Percentiles rank a stretch among this genome's conserved stretches.
Conservation (phyloP, 1,140 invertebrate species). For the Zophobas morio region DNA sequence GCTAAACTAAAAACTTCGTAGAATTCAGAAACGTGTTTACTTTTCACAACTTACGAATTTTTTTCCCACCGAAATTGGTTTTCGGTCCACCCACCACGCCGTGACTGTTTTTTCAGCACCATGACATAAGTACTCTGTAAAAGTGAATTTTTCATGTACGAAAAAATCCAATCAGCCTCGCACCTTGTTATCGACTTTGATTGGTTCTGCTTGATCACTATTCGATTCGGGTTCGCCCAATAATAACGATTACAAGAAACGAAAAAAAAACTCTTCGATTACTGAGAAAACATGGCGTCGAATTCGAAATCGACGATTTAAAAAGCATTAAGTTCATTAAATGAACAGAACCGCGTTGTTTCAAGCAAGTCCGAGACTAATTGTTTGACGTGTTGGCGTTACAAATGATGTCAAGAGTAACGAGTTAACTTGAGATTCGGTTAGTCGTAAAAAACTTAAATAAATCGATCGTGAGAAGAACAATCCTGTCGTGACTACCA, state of each 20-base stretch:
- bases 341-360: conserved; percentile 23
- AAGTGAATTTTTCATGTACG: no score
- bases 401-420: conserved; percentile 43
- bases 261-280: conserved; percentile 13
- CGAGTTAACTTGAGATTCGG: conserved; percentile 41
- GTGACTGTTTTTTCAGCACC: no score
- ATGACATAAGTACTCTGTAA: no score
- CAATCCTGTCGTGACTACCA: conserved; percentile 19
- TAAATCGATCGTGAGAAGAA: conserved; percentile 34
- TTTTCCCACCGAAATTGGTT: no score
- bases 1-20: no score
- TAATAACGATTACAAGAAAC: conserved; percentile 29
- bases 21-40: no score
- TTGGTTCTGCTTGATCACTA: conserved; percentile 24
- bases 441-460: conserved; percentile 12
- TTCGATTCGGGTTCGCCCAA: conserved; percentile 32
- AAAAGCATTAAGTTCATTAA: conserved; percentile 25
- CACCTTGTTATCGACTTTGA: neutral
- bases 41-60: no score
- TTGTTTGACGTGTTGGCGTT: conserved; percentile 40
- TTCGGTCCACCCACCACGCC: no score
- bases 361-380: conserved; percentile 33
- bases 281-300: conserved; percentile 37
- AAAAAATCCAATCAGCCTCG: neutral
- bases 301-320: conserved; percentile 27